Percentiles rank a stretch among this genome's conserved stretches.
phyloP scores from a whole-genome alignment of 2,888 invertebrate species.

The Caenorhabditis sp. region DNA sequence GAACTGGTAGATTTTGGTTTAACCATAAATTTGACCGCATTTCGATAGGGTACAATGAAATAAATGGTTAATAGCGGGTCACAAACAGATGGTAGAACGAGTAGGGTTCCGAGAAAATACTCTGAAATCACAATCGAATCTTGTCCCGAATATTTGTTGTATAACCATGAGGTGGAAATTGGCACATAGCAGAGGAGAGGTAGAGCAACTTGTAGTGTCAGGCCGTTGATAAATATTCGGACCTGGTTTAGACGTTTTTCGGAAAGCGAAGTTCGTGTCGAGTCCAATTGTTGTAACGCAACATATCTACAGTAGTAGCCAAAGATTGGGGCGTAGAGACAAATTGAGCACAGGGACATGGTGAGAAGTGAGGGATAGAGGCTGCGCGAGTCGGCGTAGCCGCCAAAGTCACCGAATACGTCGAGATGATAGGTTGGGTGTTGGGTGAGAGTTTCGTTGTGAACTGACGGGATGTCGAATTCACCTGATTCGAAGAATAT shows the following conservation, averaged over 20 bases:
- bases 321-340: background rate
- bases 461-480: slow-evolving; percentile 12
- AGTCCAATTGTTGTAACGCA: slow-evolving; percentile 16
- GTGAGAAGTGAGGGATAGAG: slow-evolving; percentile 14
- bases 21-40: background rate
- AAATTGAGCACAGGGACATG: background rate
- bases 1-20: too few relatives aligned
- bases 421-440: slow-evolving; percentile 23
- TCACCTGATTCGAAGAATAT: slow-evolving; percentile 26
- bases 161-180: slow-evolving; percentile 6
- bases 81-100: slow-evolving; percentile 10
- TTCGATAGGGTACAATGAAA: slow-evolving; percentile 6
- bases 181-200: slow-evolving; percentile 25
- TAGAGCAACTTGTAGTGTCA: slow-evolving; percentile 18
- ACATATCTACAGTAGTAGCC: slow-evolving; percentile 17
- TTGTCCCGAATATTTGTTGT: slow-evolving; percentile 18
- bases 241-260: slow-evolving; percentile 7
- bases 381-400: slow-evolving; percentile 22
- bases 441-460: slow-evolving; percentile 10
- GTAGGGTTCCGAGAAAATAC: slow-evolving; percentile 8
- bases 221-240: slow-evolving; percentile 16
- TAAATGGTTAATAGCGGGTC: slow-evolving; percentile 16
- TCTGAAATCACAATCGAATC: slow-evolving; percentile 10
- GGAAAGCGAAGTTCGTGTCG: slow-evolving; percentile 6
- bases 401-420: slow-evolving; percentile 20